These are phyloP conservation scores for Zaprionus lachaisei DNA, from an alignment of 1,140 invertebrate species.

Conservation along the genomic window DNA sequence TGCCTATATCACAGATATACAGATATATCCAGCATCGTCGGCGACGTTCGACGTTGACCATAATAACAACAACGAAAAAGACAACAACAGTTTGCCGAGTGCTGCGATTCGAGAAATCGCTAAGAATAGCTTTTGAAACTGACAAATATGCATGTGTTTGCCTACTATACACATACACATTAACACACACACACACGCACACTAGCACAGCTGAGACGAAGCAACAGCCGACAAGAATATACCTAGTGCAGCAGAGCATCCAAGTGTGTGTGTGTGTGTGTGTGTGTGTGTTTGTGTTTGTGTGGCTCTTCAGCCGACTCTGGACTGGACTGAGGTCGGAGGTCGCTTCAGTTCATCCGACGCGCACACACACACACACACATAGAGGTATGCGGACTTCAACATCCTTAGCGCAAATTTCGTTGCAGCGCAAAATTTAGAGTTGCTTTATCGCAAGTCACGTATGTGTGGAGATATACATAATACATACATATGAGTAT, in stretches of 20 bases:
- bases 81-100: conserved; percentile 50
- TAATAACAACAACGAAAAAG: conserved; percentile 51
- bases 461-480: conserved; percentile 31
- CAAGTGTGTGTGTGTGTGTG: conserved; percentile 26
- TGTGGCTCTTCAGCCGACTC: conserved; percentile 39
- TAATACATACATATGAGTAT: conserved; percentile 50
- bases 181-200: conserved; percentile 21
- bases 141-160: conserved; percentile 54
- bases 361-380: conserved; percentile 30
- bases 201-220: conserved; percentile 25
- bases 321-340: conserved; percentile 17
- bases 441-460: conserved; percentile 70
- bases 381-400: conserved; percentile 44
- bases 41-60: conserved; percentile 12
- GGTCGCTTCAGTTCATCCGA: conserved; percentile 52
- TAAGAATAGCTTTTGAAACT: conserved; percentile 68
- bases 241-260: conserved; percentile 34
- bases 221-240: conserved; percentile 49
- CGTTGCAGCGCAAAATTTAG: conserved; percentile 76
- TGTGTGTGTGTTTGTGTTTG: conserved; percentile 16
- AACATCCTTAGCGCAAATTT: conserved; percentile 77
- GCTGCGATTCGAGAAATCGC: conserved; percentile 53
- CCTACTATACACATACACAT: conserved; percentile 23
- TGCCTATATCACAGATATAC: background rate
- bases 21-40: background rate